Evolutionary conservation across 2,113 vertebrate species (phyloP).

Genomic region (Rutilus rutilus): DNA sequence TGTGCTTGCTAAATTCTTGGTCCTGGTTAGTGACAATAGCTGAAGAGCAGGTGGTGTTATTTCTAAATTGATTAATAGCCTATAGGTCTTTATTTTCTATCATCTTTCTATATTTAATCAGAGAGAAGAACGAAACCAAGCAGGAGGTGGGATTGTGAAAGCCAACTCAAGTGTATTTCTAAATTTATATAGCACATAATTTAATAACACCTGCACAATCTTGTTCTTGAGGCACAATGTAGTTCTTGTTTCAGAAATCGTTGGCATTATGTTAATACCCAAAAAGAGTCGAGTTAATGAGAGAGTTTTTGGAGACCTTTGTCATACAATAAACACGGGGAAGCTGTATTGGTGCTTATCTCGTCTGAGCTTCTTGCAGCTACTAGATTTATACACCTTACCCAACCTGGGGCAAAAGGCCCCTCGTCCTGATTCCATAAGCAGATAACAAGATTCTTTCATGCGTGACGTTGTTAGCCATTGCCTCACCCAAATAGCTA

Average conservation of each 20-base stretch:
- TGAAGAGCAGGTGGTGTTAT: neutral
- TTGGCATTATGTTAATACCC: neutral
- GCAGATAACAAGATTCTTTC: conserved; percentile 42
- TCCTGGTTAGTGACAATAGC: neutral
- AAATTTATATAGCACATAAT: neutral
- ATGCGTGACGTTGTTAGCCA: conserved; percentile 8
- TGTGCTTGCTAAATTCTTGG: neutral
- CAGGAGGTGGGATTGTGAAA: neutral
- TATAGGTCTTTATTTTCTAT: neutral
- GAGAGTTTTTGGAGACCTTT: neutral
- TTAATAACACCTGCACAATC: neutral
- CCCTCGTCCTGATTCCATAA: neutral
- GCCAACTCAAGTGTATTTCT: neutral
- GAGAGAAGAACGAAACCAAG: neutral
- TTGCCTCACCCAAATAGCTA: conserved; percentile 5
- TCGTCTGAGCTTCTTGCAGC: conserved; percentile 12
- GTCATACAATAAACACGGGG: neutral
- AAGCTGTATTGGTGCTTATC: neutral
- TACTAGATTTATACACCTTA: conserved; percentile 19
- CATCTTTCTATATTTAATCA: neutral
- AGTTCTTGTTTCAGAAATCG: neutral
- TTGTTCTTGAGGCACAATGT: neutral
- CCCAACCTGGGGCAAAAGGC: neutral
- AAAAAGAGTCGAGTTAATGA: neutral
- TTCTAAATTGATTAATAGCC: neutral